phyloP scores from a whole-genome alignment of 2,888 invertebrate genomes.

The Euclidia mi region DNA sequence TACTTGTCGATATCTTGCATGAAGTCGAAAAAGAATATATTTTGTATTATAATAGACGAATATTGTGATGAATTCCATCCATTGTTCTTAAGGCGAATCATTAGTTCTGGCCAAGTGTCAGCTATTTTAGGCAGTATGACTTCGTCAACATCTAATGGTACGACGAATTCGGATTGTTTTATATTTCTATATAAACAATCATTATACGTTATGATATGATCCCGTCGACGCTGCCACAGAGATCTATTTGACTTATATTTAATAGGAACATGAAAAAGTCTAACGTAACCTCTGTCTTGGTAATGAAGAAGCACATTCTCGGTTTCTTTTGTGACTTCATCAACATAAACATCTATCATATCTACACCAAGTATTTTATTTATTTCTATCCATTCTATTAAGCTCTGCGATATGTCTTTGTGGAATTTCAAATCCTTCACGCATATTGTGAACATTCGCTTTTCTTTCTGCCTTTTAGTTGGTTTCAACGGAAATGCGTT shows the following conservation, averaged over 20 bases:
- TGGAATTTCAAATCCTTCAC: constrained; percentile 93
- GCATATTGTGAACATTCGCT: constrained; percentile 91
- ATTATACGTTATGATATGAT: constrained; percentile 94
- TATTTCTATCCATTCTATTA: constrained; percentile 93
- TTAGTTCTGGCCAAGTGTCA: constrained; percentile 89
- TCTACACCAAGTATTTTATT: constrained; percentile 92
- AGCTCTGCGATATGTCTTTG: constrained; percentile 90
- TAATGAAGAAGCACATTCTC: constrained; percentile 90
- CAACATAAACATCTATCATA: constrained; percentile 92
- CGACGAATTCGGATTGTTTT: constrained; percentile 90
- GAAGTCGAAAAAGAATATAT: constrained; percentile 92
- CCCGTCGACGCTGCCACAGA: constrained; percentile 92
- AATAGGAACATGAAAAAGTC: constrained; percentile 88
- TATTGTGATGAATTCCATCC: constrained; percentile 85
- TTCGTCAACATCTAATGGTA: constrained; percentile 94
- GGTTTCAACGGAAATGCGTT: constrained; percentile 79
- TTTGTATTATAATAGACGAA: constrained; percentile 91
- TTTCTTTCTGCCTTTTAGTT: constrained; percentile 50
- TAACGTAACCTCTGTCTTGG: constrained; percentile 81
- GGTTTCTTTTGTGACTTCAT: constrained; percentile 88
- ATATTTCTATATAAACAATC: constrained; percentile 94
- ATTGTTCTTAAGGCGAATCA: constrained; percentile 80
- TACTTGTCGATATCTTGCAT: constrained; percentile 76
- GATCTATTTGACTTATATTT: constrained; percentile 78
- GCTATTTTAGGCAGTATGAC: constrained; percentile 91